Conservation (phyloP, 1,140 invertebrate genomes). For the Leptonema lineaticorne region DNA sequence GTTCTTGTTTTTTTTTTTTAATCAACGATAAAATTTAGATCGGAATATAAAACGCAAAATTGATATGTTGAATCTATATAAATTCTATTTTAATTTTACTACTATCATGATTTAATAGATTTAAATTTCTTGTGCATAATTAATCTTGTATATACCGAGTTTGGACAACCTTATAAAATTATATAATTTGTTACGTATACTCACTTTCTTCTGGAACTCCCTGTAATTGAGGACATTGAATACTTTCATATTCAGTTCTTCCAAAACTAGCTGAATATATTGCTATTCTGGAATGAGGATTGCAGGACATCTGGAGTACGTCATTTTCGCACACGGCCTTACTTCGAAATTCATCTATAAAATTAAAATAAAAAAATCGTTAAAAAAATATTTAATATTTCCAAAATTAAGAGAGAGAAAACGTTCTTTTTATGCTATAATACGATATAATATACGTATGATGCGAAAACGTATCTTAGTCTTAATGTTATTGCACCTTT, state of each 20-base stretch:
- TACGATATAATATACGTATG: too few relatives aligned
- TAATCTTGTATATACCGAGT: not conserved
- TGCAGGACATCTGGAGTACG: constrained; percentile 77
- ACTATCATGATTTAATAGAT: not conserved
- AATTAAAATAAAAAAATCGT: constrained; percentile 44
- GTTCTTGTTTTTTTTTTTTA: too few relatives aligned
- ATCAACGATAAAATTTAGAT: too few relatives aligned
- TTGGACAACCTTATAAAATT: too few relatives aligned
- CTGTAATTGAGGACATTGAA: constrained; percentile 83
- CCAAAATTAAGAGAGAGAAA: too few relatives aligned
- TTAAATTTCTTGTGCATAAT: not conserved
- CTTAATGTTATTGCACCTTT: too few relatives aligned
- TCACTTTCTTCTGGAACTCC: constrained; percentile 87
- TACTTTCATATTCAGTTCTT: constrained; percentile 81
- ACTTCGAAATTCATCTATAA: constrained; percentile 85
- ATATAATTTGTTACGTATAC: constrained; percentile 44
- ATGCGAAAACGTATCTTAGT: too few relatives aligned
- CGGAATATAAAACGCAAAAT: not conserved
- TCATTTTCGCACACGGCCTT: constrained; percentile 90
- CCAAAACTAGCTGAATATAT: constrained; percentile 91
- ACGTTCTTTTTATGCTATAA: too few relatives aligned
- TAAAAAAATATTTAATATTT: too few relatives aligned
- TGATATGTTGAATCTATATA: not conserved
- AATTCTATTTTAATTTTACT: not conserved
- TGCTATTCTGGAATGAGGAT: constrained; percentile 79